Percentiles rank a stretch among this genome's conserved stretches.
phyloP scores from a whole-genome alignment of 2,888 invertebrate genomes.

The Cerastis rubricosa region DNA sequence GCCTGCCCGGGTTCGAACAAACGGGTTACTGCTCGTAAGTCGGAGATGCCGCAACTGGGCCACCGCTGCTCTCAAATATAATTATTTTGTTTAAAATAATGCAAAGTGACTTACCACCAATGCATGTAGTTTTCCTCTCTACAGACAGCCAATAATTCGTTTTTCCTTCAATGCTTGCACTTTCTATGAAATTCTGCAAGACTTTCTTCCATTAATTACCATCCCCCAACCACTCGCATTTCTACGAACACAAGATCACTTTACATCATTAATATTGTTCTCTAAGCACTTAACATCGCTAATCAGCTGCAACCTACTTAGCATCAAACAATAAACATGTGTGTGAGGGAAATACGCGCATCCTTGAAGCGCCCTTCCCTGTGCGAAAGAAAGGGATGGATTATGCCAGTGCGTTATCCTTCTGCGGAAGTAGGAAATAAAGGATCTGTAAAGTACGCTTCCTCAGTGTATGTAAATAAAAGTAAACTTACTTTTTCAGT shows the following conservation, averaged over 20 bases:
- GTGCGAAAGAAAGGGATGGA: slow-evolving; percentile 17
- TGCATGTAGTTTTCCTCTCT: not conserved
- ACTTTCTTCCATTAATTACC: not conserved
- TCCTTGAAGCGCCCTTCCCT: slow-evolving; percentile 7
- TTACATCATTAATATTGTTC: slow-evolving; percentile 41
- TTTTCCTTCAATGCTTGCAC: not conserved
- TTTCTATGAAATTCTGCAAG: not conserved
- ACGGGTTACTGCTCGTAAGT: no score
- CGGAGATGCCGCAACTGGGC: no score
- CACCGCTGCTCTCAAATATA: no score
- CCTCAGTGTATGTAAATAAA: not conserved
- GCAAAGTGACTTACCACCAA: not conserved
- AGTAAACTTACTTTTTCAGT: not conserved
- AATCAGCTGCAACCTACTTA: slow-evolving; percentile 49
- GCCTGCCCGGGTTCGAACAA: no score
- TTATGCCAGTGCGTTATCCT: not conserved
- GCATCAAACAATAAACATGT: slow-evolving; percentile 41
- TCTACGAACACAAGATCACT: slow-evolving; percentile 16
- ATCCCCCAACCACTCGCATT: not conserved
- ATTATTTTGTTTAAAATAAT: not conserved
- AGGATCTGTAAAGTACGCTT: slow-evolving; percentile 1
- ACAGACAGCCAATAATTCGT: not conserved
- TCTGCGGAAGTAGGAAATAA: slow-evolving; percentile 1
- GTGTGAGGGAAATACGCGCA: slow-evolving; percentile 28
- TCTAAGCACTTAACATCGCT: slow-evolving; percentile 51